These are phyloP conservation scores for Coleophora flavipennella DNA, from an alignment of 2,888 invertebrate species.

Conservation along the genomic window DNA sequence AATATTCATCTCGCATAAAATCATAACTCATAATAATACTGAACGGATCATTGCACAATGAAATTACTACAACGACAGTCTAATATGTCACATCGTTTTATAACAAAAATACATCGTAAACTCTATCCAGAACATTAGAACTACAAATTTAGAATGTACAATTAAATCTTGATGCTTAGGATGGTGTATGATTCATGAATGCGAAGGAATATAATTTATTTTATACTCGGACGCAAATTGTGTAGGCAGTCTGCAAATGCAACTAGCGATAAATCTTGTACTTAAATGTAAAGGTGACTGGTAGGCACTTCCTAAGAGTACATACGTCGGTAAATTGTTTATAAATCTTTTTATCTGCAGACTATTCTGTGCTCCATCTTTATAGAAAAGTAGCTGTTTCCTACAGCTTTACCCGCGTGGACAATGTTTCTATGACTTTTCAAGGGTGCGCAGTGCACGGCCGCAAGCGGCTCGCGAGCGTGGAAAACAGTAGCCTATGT, in stretches of 20 bases:
- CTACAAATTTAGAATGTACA: constrained; percentile 38
- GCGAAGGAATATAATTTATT: constrained; percentile 2
- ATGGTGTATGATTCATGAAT: constrained; percentile 7
- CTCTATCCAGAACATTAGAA: constrained; percentile 28
- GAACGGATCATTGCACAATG: constrained; percentile 57
- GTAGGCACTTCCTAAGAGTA: too few relatives aligned
- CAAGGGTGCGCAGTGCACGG: too few relatives aligned
- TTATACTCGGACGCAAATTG: constrained; percentile 1
- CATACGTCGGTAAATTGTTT: too few relatives aligned
- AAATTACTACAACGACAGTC: constrained; percentile 53
- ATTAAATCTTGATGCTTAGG: constrained; percentile 25
- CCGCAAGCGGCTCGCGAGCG: too few relatives aligned
- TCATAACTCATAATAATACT: constrained; percentile 4
- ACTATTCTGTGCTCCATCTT: too few relatives aligned
- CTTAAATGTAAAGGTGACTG: too few relatives aligned
- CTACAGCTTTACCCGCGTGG: too few relatives aligned
- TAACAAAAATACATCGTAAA: constrained; percentile 59
- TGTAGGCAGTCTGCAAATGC: neutral
- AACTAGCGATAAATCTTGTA: neutral
- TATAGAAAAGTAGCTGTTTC: too few relatives aligned
- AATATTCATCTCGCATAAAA: neutral
- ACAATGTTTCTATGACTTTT: too few relatives aligned
- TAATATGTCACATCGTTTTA: constrained; percentile 54
- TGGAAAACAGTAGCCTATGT: too few relatives aligned
- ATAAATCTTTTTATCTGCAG: neutral